Evolutionary conservation across 2,888 invertebrate species (phyloP), one percentile per base, ranked within the genome.

Genomic region (Stenolophus ochropezus): DNA sequence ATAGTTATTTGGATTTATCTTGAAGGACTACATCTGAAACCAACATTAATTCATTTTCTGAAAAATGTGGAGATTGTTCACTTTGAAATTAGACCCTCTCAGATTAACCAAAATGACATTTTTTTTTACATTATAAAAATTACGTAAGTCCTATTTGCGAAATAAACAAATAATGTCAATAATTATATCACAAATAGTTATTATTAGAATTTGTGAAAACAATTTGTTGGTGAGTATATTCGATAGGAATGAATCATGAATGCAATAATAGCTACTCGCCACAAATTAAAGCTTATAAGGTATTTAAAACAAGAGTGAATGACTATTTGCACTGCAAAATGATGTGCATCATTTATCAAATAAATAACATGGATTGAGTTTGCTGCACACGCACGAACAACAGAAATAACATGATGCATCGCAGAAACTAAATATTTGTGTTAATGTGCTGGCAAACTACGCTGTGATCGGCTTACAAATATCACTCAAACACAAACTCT

Each of bases 391-490:
- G 33, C 11, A 11, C 5, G 11, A 56, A 56, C 56, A 5, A 20
- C 20, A 20, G 56, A 20, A 21, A 56, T 56, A 56, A 21, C 56
- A 18, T 56, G 8, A 56, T 56, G 56, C 20, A 20, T 21, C 5
- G 56, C 11, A 56, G 2, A 56, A 56, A 20, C 56, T 25, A 61
- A 27, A 69, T 69, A 33, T 69, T 69, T 27, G 33, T 33, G 16
- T 33, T 69, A 33, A 18, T 33, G 65, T 69, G 16, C 61, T 14
- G 33, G 27, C 18, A 69, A 69, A 33, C 33, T 69, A 33, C 20
- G 65, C 3, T 69, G 33, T 33, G 33, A 69, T 69, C 65, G 14
- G 65, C 33, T 69, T 69, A 33, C 65, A 27, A 69, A 69, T 23
- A 69, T 69, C 16, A 33, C 4, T 33, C 33, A 33, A 33, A 69